These are phyloP conservation scores for Vulpes lagopus DNA, from an alignment of 2,113 vertebrate species.

Conservation along the genomic window DNA sequence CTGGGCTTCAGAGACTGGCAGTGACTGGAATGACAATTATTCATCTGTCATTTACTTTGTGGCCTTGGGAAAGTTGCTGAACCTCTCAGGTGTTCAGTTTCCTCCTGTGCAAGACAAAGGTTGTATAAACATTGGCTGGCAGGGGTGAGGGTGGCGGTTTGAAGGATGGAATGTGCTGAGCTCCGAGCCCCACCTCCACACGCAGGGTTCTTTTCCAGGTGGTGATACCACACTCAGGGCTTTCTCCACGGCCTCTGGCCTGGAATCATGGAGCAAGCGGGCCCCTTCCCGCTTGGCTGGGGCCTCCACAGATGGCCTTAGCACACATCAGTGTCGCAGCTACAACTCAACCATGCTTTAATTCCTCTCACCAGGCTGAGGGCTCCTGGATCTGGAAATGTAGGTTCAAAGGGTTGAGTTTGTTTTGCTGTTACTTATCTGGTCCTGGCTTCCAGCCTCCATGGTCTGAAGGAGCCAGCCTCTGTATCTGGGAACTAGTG, in stretches of 20 bases:
- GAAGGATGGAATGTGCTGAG: rapidly evolving
- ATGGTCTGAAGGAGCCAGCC: neutral
- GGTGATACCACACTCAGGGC: rapidly evolving
- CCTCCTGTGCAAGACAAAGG: neutral
- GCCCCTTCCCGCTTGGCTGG: neutral
- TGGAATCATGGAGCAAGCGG: neutral
- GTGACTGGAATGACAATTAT: neutral
- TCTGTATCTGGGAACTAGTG: rapidly evolving
- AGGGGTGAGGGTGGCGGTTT: too few relatives aligned
- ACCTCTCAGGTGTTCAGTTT: neutral
- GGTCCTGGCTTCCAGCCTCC: neutral
- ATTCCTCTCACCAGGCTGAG: neutral
- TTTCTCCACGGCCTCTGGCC: neutral
- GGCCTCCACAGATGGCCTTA: neutral
- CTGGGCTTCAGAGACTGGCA: neutral
- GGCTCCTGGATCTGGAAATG: neutral
- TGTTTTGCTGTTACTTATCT: neutral
- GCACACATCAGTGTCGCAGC: neutral
- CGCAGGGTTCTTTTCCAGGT: rapidly evolving
- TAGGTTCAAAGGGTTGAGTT: neutral
- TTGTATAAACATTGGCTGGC: neutral
- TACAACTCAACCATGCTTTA: neutral
- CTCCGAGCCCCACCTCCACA: neutral
- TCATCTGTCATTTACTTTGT: neutral
- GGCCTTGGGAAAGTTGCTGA: neutral